phyloP scores from a whole-genome alignment of 2,113 vertebrate species.

The Falcunculus frontatus region DNA sequence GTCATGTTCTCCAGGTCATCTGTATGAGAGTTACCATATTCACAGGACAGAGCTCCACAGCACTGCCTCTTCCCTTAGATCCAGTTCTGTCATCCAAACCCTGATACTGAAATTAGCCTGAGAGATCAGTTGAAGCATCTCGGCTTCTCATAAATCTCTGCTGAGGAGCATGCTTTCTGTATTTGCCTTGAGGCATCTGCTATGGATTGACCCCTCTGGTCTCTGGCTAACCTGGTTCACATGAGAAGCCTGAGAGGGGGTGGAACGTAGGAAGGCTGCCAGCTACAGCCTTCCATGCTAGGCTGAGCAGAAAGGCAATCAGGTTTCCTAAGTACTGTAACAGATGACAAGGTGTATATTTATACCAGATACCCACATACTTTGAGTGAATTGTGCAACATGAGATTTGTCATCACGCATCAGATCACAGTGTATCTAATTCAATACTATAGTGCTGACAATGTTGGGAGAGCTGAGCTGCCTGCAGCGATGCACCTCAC shows the following conservation, averaged over 20 bases:
- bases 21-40: not conserved
- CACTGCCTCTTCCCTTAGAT: not conserved
- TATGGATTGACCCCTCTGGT: not conserved
- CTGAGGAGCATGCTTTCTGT: not conserved
- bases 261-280: not conserved
- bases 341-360: constrained; percentile 61
- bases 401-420: constrained; percentile 42
- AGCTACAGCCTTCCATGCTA: not conserved
- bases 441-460: not conserved
- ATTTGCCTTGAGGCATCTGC: not conserved
- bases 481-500: not conserved
- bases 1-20: not conserved
- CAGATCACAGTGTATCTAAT: constrained; percentile 28
- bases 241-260: not conserved
- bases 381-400: constrained; percentile 38
- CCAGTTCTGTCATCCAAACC: not conserved
- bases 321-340: constrained; percentile 31
- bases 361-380: constrained; percentile 45
- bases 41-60: not conserved
- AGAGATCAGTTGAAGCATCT: not conserved
- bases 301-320: constrained; percentile 28
- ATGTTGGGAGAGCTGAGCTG: not conserved
- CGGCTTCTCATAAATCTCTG: not conserved
- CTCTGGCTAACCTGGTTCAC: not conserved
- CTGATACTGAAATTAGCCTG: not conserved